Base-by-base conservation (phyloP, 2,888 invertebrate genomes). In the Hofmannophila pseudospretella region DNA sequence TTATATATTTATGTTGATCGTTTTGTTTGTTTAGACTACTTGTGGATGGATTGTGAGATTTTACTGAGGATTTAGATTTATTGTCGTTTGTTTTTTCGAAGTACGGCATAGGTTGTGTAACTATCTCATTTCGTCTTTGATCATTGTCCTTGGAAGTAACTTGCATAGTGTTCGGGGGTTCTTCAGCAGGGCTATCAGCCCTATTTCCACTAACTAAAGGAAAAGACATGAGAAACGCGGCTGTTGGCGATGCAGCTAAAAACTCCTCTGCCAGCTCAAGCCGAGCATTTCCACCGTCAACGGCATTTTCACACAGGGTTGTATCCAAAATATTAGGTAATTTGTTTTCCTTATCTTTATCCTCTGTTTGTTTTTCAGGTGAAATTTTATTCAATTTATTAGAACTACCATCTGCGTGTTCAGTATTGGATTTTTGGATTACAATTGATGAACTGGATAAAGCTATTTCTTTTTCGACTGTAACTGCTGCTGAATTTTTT, bases 181-280 rank as follows among this genome's bases (percentile, higher is more conserved):
- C 86, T 38, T 86, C 86, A 14, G 78, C 76, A 5, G 88, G 86
- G 40, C 87, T 87, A 30, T 88, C 88, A 19, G 86, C 87, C 49
- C 88, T 72, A 42, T 85, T 86, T 1, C 88, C 88, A 54, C 86
- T 92, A 0, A 94, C 94, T 32, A 93, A 69, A 0, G 94, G 94
- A 58, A 93, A 94, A 1, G 93, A 91, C 79, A 92, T 88, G 7
- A 94, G 76, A 62, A 93, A 93, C 1, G 94, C 94, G 8, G 93
- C 94, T 1, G 93, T 93, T 3, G 94, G 93, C 1, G 93, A 93
- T 34, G 87, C 84, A 36, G 88, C 87, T 47, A 86, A 53, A 54
- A 86, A 80, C 42, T 86, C 86, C 60, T 86, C 86, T 2, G 86
- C 90, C 47, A 90, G 70, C 60, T 90, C 90, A 47, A 90, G 78